These are phyloP conservation scores for Pachycephala philippinensis DNA, from an alignment of 2,113 vertebrate species.

Conservation along the genomic window DNA sequence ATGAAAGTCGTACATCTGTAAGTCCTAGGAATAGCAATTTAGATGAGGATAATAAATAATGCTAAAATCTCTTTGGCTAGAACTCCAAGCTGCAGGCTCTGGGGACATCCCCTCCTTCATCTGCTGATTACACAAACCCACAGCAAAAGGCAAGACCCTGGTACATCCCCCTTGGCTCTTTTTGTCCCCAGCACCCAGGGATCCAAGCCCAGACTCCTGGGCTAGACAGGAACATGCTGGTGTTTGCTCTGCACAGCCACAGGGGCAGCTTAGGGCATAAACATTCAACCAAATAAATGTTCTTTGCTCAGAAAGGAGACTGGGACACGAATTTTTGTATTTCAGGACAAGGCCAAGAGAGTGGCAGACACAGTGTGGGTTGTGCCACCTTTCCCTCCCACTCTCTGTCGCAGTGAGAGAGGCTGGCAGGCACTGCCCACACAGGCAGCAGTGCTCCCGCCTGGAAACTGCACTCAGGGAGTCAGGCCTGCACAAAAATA, in stretches of 20 bases:
- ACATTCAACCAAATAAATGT: background rate
- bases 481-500: background rate
- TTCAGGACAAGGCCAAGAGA: background rate
- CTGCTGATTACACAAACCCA: background rate
- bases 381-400: background rate
- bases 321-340: background rate
- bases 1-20: background rate
- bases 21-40: background rate
- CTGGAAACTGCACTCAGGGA: background rate
- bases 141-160: background rate
- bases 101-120: background rate
- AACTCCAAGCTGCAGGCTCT: background rate
- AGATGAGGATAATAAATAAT: background rate
- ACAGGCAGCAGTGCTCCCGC: background rate
- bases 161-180: background rate
- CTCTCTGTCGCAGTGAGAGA: background rate
- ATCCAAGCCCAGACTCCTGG: background rate
- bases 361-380: background rate
- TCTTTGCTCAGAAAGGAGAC: background rate
- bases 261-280: background rate
- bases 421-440: background rate
- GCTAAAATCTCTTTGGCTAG: background rate
- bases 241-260: background rate
- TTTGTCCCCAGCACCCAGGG: background rate
- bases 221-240: accelerated